Evolutionary conservation across 2,113 vertebrate species (phyloP).

Genomic region (Catharus bicknelli): DNA sequence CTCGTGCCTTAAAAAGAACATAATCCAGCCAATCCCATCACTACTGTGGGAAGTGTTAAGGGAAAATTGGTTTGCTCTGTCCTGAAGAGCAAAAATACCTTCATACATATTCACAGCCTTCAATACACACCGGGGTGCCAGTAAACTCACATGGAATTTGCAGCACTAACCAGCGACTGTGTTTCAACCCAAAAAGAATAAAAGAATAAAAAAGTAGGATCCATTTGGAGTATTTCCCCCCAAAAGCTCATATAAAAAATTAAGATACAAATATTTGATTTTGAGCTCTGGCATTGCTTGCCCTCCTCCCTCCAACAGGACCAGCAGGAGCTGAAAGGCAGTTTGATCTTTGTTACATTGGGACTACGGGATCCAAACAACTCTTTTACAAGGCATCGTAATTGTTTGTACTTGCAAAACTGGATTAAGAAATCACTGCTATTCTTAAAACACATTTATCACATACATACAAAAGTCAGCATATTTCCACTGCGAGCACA

Average conservation of each 20-base stretch:
- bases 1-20: background rate
- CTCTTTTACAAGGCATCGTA: conserved; percentile 65
- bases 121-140: rapidly evolving
- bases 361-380: conserved; percentile 50
- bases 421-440: conserved; percentile 79
- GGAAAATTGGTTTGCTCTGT: background rate
- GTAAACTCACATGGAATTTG: background rate
- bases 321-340: background rate
- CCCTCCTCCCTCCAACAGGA: background rate
- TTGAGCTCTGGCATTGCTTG: background rate
- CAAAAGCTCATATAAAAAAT: background rate
- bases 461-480: conserved; percentile 69
- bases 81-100: background rate
- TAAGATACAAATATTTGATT: background rate
- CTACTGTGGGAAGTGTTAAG: background rate
- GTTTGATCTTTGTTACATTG: conserved; percentile 74
- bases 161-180: background rate
- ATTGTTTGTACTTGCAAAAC: conserved; percentile 78
- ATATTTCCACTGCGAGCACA: conserved; percentile 58
- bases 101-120: background rate
- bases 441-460: conserved; percentile 71
- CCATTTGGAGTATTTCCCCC: background rate
- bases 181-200: background rate
- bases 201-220: background rate
- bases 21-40: background rate